phyloP scores from a whole-genome alignment of 1,140 invertebrate species.

The Cherax destructor region DNA sequence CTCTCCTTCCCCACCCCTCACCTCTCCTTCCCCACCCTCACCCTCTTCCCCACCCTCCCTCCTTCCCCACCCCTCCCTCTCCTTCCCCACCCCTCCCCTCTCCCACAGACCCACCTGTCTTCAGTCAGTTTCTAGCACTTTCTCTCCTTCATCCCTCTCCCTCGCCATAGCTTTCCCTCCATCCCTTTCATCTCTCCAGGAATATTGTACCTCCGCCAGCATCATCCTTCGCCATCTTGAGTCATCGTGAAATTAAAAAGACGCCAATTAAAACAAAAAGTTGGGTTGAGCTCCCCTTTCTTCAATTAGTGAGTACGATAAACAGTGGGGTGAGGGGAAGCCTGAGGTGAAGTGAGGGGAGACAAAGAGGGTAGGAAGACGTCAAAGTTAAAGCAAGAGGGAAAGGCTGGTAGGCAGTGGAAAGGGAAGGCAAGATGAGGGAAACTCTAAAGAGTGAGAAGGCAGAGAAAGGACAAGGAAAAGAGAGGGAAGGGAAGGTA shows the following conservation, averaged over 20 bases:
- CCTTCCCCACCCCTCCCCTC: too few species aligned
- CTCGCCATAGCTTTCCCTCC: neutral
- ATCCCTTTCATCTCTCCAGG: neutral
- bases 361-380: neutral
- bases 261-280: slow-evolving; percentile 64
- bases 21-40: neutral
- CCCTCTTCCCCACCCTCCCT: slow-evolving; percentile 9
- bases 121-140: neutral
- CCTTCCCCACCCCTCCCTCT: neutral
- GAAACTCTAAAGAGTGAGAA: neutral
- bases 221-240: slow-evolving; percentile 36
- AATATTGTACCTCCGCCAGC: slow-evolving; percentile 28
- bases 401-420: neutral
- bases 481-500: neutral
- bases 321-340: slow-evolving; percentile 9
- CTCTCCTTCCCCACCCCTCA: neutral
- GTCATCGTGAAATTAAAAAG: slow-evolving; percentile 56
- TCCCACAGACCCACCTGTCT: neutral
- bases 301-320: slow-evolving; percentile 49
- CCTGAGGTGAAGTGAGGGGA: neutral
- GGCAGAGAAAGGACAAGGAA: neutral
- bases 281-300: slow-evolving; percentile 45
- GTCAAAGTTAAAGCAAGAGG: neutral
- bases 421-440: neutral
- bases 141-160: neutral